phyloP scores from a whole-genome alignment of 2,888 invertebrate species.

The Beris chalybata region DNA sequence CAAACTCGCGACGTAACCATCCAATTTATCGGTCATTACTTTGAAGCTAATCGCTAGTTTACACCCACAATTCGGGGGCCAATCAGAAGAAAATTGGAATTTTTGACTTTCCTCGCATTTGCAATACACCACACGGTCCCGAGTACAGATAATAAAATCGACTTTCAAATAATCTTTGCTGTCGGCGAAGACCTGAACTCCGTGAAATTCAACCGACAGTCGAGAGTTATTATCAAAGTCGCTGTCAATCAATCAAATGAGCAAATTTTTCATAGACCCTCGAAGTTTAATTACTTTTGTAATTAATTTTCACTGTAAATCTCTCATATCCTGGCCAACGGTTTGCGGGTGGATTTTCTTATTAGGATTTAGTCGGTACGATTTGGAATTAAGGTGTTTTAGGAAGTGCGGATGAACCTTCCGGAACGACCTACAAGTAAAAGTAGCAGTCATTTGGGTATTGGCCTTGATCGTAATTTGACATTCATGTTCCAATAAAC shows the following conservation, averaged over 20 bases:
- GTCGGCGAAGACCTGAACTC: neutral
- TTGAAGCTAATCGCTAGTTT: neutral
- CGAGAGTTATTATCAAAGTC: conserved; percentile 23
- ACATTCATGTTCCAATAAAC: neutral
- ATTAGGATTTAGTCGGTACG: too few relatives aligned
- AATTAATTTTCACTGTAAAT: conserved; percentile 25
- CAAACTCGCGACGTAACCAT: conserved; percentile 6
- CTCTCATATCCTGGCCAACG: neutral
- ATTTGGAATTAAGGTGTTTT: too few relatives aligned
- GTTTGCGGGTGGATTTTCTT: too few relatives aligned
- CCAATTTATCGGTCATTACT: conserved; percentile 19
- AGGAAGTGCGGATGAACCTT: too few relatives aligned
- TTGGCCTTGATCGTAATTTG: too few relatives aligned
- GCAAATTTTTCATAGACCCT: conserved; percentile 27
- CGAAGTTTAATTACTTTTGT: conserved; percentile 30
- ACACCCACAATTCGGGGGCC: conserved; percentile 11
- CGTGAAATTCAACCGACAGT: neutral
- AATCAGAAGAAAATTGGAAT: conserved; percentile 8
- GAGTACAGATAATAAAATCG: conserved; percentile 1
- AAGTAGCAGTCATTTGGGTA: too few relatives aligned
- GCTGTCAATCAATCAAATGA: conserved; percentile 29
- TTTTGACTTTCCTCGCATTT: neutral
- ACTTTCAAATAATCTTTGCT: conserved; percentile 9
- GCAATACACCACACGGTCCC: too few relatives aligned
- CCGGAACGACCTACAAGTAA: too few relatives aligned